Evolutionary conservation across 1,140 invertebrate species (phyloP), one percentile per base, ranked within the genome.

Genomic region (Camponotus pennsylvanicus): DNA sequence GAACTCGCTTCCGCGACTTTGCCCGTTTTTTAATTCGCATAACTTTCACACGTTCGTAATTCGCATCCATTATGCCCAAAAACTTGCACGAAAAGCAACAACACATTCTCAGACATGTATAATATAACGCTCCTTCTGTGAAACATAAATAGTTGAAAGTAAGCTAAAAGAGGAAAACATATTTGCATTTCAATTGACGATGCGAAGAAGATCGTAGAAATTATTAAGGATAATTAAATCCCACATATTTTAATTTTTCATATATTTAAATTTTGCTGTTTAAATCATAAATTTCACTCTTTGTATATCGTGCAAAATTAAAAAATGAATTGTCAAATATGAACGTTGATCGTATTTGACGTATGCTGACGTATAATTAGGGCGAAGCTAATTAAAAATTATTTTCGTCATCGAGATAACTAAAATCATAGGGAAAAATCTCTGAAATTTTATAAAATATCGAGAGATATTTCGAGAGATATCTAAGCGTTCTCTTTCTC

Each of bases 11-110:
- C 69, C 42, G 49, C 15, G 69, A 75, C 57, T 49, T 18, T 7
- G 79, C 55, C 45, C 11, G 40, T 15, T 75, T 83, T 83, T 83
- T 83, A 83, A 83, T 83, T 75, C 79, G 7, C 69, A 15, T 63
- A 63, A 83, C 79, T 83, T 83, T 83, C 79, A 61, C 69, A 83
- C 40, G 57, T 75, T 63, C 37, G 27, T 18, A 75, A 59, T 18
- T 73, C 69, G 69, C 79, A 45, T 63, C 32, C 40, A 42, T 83
- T 83, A 75, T 34, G 27, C 40, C 55, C 1, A 75, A 32, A 73
- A 40, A 27, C 11, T 63, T 57, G 40, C 69, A 70, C 45, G 42
- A 73, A 83, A 83, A 83, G 32, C 34, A 66, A 37, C 40, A 73
- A 80, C 15, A 80, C 34, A 15, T 70, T 80, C 66, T 40, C 67